Conservation (phyloP, 2,888 invertebrate species). For the Meghimatium bilineatum region DNA sequence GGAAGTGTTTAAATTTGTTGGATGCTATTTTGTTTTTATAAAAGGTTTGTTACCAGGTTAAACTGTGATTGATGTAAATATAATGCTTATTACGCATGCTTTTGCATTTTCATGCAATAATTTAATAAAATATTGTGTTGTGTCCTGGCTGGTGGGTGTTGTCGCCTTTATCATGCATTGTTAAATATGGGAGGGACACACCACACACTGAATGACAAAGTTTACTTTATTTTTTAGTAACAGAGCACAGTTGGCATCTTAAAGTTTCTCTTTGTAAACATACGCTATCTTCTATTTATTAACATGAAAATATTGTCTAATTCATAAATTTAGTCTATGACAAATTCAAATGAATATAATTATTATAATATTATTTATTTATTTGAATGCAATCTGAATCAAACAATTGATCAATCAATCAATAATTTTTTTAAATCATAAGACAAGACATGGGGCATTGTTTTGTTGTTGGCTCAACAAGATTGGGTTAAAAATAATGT, state of each 20-base stretch:
- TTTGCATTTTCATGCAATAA: background rate
- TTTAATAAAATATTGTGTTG: background rate
- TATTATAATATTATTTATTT: too few species aligned
- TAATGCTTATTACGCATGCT: background rate
- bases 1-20: constrained; percentile 9
- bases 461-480: too few species aligned
- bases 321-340: too few species aligned
- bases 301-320: too few species aligned
- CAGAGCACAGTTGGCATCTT: background rate
- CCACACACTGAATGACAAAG: background rate
- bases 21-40: constrained; percentile 30
- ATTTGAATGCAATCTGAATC: too few species aligned
- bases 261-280: too few species aligned
- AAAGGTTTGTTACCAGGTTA: constrained; percentile 9
- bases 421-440: too few species aligned
- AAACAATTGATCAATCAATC: too few species aligned
- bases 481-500: too few species aligned
- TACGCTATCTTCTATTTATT: too few species aligned
- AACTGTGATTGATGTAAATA: background rate
- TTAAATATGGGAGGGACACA: background rate
- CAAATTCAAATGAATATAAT: too few species aligned
- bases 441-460: too few species aligned
- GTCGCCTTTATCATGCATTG: background rate
- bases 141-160: constrained; percentile 6
- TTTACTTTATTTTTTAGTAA: background rate